A percentile compares a stretch with the other conserved stretches of the same genome.
Conservation (phyloP, 2,888 invertebrate species). For the Noctua janthe region DNA sequence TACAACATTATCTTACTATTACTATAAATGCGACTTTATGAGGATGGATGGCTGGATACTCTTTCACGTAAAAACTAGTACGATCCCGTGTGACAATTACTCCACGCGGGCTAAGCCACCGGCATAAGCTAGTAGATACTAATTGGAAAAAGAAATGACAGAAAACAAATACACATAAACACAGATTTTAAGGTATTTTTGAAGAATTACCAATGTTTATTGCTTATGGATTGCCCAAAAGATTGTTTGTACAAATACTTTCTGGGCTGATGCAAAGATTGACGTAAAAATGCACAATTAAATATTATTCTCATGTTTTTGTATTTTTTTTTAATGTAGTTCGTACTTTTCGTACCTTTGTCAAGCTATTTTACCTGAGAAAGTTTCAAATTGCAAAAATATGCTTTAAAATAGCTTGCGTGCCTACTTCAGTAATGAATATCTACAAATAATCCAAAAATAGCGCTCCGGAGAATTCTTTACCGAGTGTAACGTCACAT, state of each 20-base stretch:
- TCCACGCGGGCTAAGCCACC: neutral
- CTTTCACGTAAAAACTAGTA: neutral
- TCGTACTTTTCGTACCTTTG: neutral
- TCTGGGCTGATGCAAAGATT: neutral
- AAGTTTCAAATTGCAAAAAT: slow-evolving; percentile 89
- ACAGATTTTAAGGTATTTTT: slow-evolving; percentile 3
- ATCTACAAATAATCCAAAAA: slow-evolving; percentile 86
- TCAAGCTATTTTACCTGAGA: slow-evolving; percentile 72
- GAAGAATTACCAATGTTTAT: neutral
- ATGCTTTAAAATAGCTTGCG: slow-evolving; percentile 86
- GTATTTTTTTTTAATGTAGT: neutral
- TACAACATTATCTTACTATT: neutral
- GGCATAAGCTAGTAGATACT: neutral
- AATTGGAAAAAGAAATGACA: no score
- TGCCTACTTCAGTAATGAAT: slow-evolving; percentile 81
- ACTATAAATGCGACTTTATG: neutral
- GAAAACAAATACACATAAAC: no score
- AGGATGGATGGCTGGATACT: neutral
- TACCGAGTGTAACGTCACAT: slow-evolving; percentile 78
- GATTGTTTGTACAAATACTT: neutral
- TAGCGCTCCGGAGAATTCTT: slow-evolving; percentile 82
- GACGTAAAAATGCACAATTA: neutral
- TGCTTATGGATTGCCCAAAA: neutral
- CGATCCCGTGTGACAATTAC: neutral
- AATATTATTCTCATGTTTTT: neutral